Base-by-base conservation (phyloP, 2,888 invertebrate species). In the Sesia bembeciformis region DNA sequence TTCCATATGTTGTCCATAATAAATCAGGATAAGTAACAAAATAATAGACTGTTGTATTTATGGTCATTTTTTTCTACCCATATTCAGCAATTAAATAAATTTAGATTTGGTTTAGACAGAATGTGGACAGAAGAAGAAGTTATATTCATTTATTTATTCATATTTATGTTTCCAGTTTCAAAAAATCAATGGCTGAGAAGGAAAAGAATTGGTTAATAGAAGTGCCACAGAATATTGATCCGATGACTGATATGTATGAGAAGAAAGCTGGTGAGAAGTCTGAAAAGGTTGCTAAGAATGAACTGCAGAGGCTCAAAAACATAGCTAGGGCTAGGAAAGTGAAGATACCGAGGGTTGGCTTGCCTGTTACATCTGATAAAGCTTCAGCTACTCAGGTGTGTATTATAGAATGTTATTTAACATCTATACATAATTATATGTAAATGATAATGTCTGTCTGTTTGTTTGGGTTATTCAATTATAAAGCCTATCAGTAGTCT, bases 141-240 rank as follows among this genome's bases (percentile, higher is more conserved):
- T n/a, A n/a, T n/a, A 23, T 23, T 23, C 23, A 23, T 1, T 23
- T 23, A 23, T 2, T 23, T 23, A 23, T n/a, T n/a, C n/a, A n/a
- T n/a, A n/a, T 8, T 8, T 46, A 46, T 46, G 23, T 6, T 46
- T 66, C 39, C 58, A 90, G 90, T 53, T 98, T 94, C 76, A 94
- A 94, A 74, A 92, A 93, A 68, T 94, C 94, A 5, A 93, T 94
- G 63, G 96, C 97, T 59, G 93, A 96, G 58, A 94, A 94, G 68
- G 94, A 96, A 61, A 97, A 97, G 78, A 95, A 98, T 68, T 99
- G 99, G 99, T 82, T 98, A 4, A 90, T 98, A 58, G 98, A 98
- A 85, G 96, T 99, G 0, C 98, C 98, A 0, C 92, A 94, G 60
- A 95, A 96, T 81, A 92, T 93, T 4, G 94, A 97, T 87, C 95